Evolutionary conservation across 2,888 invertebrate species (phyloP).

Genomic region (Tupiocoris notatus): DNA sequence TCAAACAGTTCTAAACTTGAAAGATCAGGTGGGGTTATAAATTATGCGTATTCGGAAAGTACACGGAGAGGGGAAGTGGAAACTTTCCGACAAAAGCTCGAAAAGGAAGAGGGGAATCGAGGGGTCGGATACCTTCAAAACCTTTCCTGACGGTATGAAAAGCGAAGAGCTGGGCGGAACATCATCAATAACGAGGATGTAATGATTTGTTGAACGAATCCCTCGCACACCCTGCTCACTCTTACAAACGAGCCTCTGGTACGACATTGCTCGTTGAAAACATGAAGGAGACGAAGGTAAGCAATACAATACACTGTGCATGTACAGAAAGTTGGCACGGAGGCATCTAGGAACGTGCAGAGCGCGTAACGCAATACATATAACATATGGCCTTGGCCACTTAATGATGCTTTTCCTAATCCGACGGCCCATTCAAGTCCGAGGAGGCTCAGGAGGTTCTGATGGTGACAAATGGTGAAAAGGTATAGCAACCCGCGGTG

Average conservation of each 20-base stretch:
- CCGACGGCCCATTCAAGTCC: not conserved
- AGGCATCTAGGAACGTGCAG: not conserved
- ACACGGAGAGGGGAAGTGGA: not conserved
- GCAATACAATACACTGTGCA: not conserved
- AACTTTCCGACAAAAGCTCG: not conserved
- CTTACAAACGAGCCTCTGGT: not conserved
- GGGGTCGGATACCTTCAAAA: not conserved
- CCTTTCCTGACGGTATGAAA: not conserved
- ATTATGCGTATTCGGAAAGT: not conserved
- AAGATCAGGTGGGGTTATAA: not conserved
- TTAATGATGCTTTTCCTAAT: constrained; percentile 35
- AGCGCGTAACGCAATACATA: not conserved
- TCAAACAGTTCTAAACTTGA: not conserved
- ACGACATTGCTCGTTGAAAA: not conserved
- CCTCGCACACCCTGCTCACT: not conserved
- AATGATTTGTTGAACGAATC: constrained; percentile 32
- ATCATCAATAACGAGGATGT: constrained; percentile 32
- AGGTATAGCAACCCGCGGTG: not conserved
- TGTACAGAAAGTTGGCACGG: not conserved
- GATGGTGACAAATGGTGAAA: constrained; percentile 31
- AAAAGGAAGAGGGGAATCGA: no score
- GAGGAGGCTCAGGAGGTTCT: constrained; percentile 3
- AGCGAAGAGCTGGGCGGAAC: not conserved
- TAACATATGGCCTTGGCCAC: constrained; percentile 23
- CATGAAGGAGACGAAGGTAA: not conserved